Evolutionary conservation across 2,888 invertebrate species (phyloP).

Genomic region (Panorpa germanica): DNA sequence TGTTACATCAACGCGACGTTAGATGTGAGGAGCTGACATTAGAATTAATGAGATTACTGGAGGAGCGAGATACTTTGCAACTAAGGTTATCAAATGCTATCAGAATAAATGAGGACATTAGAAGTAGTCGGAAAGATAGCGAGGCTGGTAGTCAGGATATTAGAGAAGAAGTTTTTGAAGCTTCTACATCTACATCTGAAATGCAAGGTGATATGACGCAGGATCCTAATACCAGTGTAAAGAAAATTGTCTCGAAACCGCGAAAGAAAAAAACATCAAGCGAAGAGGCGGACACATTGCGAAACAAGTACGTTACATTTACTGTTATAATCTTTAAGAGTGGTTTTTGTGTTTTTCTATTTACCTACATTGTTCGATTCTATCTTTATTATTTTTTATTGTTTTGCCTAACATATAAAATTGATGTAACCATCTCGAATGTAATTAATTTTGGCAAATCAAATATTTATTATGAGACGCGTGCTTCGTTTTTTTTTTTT

Average conservation of each 20-base stretch:
- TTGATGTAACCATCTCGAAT: no score
- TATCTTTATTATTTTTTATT: no score
- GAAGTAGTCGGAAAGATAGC: conserved; percentile 17
- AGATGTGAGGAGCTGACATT: conserved; percentile 72
- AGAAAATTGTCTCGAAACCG: no score
- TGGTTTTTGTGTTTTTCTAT: no score
- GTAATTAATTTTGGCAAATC: no score
- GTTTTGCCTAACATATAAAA: no score
- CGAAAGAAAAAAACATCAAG: not conserved
- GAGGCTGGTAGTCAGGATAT: conserved; percentile 14
- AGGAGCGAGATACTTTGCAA: conserved; percentile 72
- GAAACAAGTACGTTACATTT: conserved; percentile 20
- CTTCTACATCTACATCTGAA: conserved; percentile 10
- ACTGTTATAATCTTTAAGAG: no score
- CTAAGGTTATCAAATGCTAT: conserved; percentile 64
- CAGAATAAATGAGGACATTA: conserved; percentile 46
- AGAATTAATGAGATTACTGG: conserved; percentile 63
- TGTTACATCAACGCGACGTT: conserved; percentile 73
- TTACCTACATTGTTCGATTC: no score
- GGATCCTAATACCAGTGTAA: no score
- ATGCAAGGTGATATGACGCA: conserved; percentile 13
- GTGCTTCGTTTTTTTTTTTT: no score
- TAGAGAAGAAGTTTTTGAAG: not conserved
- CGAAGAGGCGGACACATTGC: conserved; percentile 18
- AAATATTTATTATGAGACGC: no score